Conservation (phyloP, 1,140 invertebrate species). For the Bombus confusus region DNA sequence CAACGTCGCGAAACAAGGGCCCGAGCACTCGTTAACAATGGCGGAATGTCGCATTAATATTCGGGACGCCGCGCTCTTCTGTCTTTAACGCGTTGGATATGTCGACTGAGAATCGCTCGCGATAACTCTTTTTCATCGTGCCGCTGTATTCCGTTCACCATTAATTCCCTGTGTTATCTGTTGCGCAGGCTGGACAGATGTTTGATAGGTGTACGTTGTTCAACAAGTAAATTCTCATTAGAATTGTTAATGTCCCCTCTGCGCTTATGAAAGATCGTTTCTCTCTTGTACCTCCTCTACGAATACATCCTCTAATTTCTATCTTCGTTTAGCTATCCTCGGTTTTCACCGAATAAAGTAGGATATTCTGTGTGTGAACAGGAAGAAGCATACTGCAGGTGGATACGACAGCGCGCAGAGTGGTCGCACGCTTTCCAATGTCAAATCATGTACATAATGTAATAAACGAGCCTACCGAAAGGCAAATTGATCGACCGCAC, state of each 20-base stretch:
- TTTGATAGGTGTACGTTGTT: background rate
- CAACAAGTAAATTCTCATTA: conserved; percentile 27
- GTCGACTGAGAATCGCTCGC: conserved; percentile 1
- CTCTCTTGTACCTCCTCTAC: no score
- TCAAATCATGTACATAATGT: background rate
- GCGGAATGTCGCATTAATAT: conserved; percentile 41
- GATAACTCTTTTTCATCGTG: background rate
- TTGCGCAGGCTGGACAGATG: conserved; percentile 17
- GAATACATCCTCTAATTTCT: background rate
- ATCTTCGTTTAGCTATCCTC: no score
- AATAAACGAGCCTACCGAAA: no score
- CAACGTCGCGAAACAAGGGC: conserved; percentile 33
- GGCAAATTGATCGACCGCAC: no score
- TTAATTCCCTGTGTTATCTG: conserved; percentile 22
- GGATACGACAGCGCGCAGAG: background rate
- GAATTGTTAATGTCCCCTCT: background rate
- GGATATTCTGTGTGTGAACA: background rate
- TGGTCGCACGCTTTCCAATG: background rate
- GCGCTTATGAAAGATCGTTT: background rate
- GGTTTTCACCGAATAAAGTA: background rate
- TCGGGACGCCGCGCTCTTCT: conserved; percentile 32
- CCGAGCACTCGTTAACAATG: conserved; percentile 40
- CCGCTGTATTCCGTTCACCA: background rate
- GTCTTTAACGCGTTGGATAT: conserved; percentile 25
- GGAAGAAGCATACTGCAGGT: background rate